Percentiles rank a stretch among this genome's conserved stretches.
These are phyloP conservation scores for Nibea albiflora DNA, from an alignment of 2,113 vertebrate genomes.

Conservation along the genomic window DNA sequence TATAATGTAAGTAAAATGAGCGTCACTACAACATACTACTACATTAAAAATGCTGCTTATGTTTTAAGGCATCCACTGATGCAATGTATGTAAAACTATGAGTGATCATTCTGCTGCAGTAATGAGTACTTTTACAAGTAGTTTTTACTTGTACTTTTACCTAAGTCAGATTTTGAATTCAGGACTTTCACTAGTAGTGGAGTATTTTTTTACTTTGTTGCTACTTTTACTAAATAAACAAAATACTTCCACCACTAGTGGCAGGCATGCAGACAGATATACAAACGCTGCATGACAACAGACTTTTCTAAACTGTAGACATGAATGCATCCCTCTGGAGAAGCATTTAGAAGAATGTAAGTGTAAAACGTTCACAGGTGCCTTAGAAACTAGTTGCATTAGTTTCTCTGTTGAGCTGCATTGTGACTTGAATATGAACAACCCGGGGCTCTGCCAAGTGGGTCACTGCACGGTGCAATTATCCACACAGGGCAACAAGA, in stretches of 20 bases:
- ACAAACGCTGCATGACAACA: background rate
- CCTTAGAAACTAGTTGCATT: constrained; percentile 23
- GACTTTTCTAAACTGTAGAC: background rate
- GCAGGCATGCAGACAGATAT: background rate
- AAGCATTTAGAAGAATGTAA: background rate
- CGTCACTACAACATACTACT: background rate
- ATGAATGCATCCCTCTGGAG: background rate
- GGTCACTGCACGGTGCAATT: constrained; percentile 71
- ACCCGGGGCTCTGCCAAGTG: constrained; percentile 75
- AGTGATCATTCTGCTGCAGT: background rate
- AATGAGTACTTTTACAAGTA: background rate
- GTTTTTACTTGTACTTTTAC: background rate
- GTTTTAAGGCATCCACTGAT: background rate
- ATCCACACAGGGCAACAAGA: constrained; percentile 58
- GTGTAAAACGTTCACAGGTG: constrained; percentile 15
- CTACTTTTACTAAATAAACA: background rate
- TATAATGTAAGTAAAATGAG: too few species aligned
- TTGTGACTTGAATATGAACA: constrained; percentile 78
- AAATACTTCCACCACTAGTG: background rate
- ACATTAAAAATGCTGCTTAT: background rate
- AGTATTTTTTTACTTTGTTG: background rate
- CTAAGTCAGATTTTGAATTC: background rate
- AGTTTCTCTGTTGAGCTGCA: constrained; percentile 40
- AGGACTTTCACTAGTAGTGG: background rate
- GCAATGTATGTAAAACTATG: background rate